Base-by-base conservation (phyloP, 2,113 vertebrate genomes). In the Actinemys pallida region DNA sequence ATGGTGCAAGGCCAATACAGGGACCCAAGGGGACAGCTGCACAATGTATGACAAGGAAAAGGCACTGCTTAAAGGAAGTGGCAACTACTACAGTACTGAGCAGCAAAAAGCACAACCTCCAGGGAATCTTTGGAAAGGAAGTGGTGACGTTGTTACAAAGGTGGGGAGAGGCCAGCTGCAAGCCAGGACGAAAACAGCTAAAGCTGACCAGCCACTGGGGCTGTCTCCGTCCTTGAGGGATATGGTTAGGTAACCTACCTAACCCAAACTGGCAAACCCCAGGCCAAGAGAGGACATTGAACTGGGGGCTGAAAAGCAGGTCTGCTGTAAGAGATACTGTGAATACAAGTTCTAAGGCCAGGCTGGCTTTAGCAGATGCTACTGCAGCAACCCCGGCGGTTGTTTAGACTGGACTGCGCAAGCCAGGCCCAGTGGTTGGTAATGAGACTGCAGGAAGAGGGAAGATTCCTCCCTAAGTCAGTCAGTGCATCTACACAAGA, bases 241-340 rank as follows among this genome's bases (percentile, higher is more conserved):
- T 53, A 87, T 88, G 92, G 54, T 39, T 53, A 80, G 10, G n/a
- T 31, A 65, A 0, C 17, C 49, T 24, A 56, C 76, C 62, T 0
- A 42, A 1, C 20, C 59, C 29, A 14, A 12, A 25, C 35, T 0
- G 0, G 53, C 65, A 45, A 76, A 13, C 10, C 72, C 22, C 20
- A 76, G 42, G 24, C 42, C 12, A 14, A 78, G n/a, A n/a, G 17
- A 72, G 65, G 65, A 35, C 16, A 4, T 19, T 35, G 17, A 35
- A n/a, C 62, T 42, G 39, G 11, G 22, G 11, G 42, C 75, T 14
- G 75, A 47, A 42, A 78, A 78, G 39, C 42, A 47, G 75, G 75
- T 42, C 39, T 22, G 39, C 69, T 24, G 10, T 75, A 47, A 47
- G 24, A 76, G 42, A 42, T 4, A 78, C 6, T 14, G 13, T 47